Conservation (phyloP, 2,888 invertebrate species). For the Plutella xylostella region DNA sequence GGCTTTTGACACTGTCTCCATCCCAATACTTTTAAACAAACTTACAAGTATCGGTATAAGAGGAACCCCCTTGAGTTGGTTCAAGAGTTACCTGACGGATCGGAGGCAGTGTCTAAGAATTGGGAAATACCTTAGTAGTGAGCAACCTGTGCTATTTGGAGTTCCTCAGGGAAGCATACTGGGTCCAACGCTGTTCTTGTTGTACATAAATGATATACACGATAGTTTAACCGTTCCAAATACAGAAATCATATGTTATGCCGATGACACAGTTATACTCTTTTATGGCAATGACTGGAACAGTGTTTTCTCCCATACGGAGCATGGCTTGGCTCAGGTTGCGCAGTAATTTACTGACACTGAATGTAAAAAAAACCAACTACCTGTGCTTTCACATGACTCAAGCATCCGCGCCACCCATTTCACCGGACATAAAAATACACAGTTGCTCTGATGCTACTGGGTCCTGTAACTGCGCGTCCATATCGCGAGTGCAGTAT, state of each 20-base stretch:
- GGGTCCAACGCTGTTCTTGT: not conserved
- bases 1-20: slow-evolving; percentile 10
- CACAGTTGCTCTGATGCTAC: too few species aligned
- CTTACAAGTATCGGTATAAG: slow-evolving; percentile 1
- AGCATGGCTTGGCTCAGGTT: not conserved
- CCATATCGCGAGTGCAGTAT: too few species aligned
- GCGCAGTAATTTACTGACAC: too few species aligned
- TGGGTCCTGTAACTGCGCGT: too few species aligned
- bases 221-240: not conserved
- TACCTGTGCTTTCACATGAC: too few species aligned
- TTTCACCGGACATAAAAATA: too few species aligned
- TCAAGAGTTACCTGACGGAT: slow-evolving; percentile 3
- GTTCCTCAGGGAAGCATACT: slow-evolving; percentile 1
- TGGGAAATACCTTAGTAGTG: not conserved
- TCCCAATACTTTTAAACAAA: slow-evolving; percentile 3
- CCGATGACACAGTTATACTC: not conserved
- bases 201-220: not conserved
- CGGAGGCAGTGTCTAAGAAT: slow-evolving; percentile 1
- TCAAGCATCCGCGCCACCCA: too few species aligned
- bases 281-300: not conserved
- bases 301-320: not conserved
- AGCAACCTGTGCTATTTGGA: slow-evolving; percentile 2
- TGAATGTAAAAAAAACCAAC: too few species aligned
- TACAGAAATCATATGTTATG: not conserved
- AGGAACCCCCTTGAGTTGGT: slow-evolving; percentile 5